A percentile compares a stretch with the other conserved stretches of the same genome.
These are phyloP conservation scores for Polypterus senegalus DNA, from an alignment of 2,113 vertebrate species.

Conservation along the genomic window DNA sequence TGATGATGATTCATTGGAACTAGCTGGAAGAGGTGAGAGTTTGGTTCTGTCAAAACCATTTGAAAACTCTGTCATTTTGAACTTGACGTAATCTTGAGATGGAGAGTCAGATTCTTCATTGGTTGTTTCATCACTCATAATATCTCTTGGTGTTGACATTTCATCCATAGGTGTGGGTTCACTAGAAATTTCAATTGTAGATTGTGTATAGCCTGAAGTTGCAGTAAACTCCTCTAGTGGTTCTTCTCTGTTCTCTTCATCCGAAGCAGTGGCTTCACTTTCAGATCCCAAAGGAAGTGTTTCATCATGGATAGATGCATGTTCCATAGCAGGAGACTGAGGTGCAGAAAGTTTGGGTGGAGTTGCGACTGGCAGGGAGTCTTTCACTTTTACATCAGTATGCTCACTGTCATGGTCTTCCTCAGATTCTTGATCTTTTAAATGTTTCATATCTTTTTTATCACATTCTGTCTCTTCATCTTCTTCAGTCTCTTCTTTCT, in stretches of 20 bases:
- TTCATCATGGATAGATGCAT: slow-evolving; percentile 72
- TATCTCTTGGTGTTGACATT: slow-evolving; percentile 80
- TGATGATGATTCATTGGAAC: slow-evolving; percentile 47
- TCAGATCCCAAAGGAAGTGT: slow-evolving; percentile 67
- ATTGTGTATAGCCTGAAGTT: slow-evolving; percentile 77
- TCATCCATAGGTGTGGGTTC: slow-evolving; percentile 88
- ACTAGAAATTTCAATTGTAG: slow-evolving; percentile 85
- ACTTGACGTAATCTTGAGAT: slow-evolving; percentile 64
- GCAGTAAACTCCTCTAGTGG: slow-evolving; percentile 72
- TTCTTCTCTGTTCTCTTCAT: slow-evolving; percentile 80
- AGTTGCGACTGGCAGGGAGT: slow-evolving; percentile 36
- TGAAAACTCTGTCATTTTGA: slow-evolving; percentile 47
- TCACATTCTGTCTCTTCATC: slow-evolving; percentile 46
- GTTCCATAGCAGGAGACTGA: slow-evolving; percentile 59
- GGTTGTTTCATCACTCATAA: slow-evolving; percentile 79
- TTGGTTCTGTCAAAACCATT: slow-evolving; percentile 54
- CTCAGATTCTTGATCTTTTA: slow-evolving; percentile 47
- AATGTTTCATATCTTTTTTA: slow-evolving; percentile 35
- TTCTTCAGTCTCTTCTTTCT: slow-evolving; percentile 35
- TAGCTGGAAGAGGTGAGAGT: slow-evolving; percentile 49
- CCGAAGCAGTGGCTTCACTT: slow-evolving; percentile 69
- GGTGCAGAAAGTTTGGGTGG: slow-evolving; percentile 53
- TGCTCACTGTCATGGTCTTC: slow-evolving; percentile 48
- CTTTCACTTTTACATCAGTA: slow-evolving; percentile 40
- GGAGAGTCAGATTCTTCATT: slow-evolving; percentile 79